Conservation (phyloP, 2,797 vertebrate species). For the Galaxias olidus region DNA sequence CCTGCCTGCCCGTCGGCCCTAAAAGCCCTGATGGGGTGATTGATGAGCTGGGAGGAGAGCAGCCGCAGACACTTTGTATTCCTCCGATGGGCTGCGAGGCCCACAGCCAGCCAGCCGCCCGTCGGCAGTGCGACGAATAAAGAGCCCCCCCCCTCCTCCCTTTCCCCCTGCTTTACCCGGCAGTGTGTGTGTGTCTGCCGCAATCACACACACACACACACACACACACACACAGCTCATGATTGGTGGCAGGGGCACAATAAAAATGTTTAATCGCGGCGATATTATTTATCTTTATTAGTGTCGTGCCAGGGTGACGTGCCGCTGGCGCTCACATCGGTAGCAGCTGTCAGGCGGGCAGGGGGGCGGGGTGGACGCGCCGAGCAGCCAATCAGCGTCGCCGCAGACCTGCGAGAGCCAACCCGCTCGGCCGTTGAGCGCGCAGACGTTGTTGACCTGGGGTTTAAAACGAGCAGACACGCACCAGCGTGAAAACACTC, state of each 20-base stretch:
- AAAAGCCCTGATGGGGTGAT: slow-evolving; percentile 80
- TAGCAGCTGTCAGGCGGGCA: slow-evolving; percentile 49
- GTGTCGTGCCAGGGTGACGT: slow-evolving; percentile 75
- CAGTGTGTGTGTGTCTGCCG: slow-evolving; percentile 44
- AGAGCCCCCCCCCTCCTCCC: background rate
- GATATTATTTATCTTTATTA: slow-evolving; percentile 84
- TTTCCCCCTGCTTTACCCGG: slow-evolving; percentile 56
- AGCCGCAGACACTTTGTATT: slow-evolving; percentile 75
- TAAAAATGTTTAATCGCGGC: slow-evolving; percentile 72
- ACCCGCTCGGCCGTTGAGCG: slow-evolving; percentile 3
- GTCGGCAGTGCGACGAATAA: slow-evolving; percentile 25
- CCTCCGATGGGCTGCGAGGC: slow-evolving; percentile 67
- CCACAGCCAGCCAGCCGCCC: slow-evolving; percentile 49
- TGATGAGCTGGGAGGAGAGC: slow-evolving; percentile 76
- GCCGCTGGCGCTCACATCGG: slow-evolving; percentile 69
- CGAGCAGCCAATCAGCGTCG: slow-evolving; percentile 12
- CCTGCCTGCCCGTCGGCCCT: slow-evolving; percentile 54
- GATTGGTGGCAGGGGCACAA: slow-evolving; percentile 68
- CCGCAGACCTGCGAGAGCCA: slow-evolving; percentile 38
- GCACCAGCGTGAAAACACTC: too few species aligned
- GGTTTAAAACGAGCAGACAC: too few species aligned
- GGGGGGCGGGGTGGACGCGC: background rate
- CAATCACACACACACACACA: slow-evolving; percentile 37
- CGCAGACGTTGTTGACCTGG: background rate
- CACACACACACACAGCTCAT: slow-evolving; percentile 21